phyloP scores from a whole-genome alignment of 2,888 invertebrate species.

The Herminia tarsipennalis region DNA sequence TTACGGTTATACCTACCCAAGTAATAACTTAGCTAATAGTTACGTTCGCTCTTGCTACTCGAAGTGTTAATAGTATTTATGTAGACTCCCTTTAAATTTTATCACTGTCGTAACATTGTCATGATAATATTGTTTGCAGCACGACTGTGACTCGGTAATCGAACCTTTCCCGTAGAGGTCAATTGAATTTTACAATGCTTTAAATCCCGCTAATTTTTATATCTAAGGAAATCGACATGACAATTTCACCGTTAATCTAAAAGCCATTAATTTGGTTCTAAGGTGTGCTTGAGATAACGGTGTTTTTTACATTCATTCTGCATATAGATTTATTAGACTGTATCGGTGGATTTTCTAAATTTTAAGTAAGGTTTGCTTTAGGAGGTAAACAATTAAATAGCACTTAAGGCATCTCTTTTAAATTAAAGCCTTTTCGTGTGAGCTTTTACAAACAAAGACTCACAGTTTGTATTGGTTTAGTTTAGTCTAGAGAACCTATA shows the following conservation, averaged over 20 bases:
- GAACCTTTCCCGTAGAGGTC: conserved; percentile 9
- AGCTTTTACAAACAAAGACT: too few relatives aligned
- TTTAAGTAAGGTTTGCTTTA: too few relatives aligned
- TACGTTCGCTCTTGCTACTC: conserved; percentile 9
- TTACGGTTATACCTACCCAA: background rate
- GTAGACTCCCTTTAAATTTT: conserved; percentile 41
- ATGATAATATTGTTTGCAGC: conserved; percentile 23
- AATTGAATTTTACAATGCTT: conserved; percentile 9
- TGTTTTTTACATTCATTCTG: too few relatives aligned
- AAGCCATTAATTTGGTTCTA: conserved; percentile 1
- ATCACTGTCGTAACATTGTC: conserved; percentile 20
- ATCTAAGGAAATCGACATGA: conserved; percentile 5
- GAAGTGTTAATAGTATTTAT: conserved; percentile 54
- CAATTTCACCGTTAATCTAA: conserved; percentile 6
- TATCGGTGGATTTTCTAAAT: too few relatives aligned
- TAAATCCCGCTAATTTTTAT: conserved; percentile 14
- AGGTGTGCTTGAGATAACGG: too few relatives aligned
- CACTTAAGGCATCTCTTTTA: too few relatives aligned
- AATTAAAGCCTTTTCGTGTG: too few relatives aligned
- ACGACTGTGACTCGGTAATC: conserved; percentile 23
- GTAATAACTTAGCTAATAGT: background rate
- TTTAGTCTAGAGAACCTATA: too few relatives aligned
- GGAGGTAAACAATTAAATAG: too few relatives aligned
- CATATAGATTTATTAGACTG: too few relatives aligned
- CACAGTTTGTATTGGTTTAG: too few relatives aligned